phyloP scores from a whole-genome alignment of 1,140 invertebrate species.

The Mamestra configurata region DNA sequence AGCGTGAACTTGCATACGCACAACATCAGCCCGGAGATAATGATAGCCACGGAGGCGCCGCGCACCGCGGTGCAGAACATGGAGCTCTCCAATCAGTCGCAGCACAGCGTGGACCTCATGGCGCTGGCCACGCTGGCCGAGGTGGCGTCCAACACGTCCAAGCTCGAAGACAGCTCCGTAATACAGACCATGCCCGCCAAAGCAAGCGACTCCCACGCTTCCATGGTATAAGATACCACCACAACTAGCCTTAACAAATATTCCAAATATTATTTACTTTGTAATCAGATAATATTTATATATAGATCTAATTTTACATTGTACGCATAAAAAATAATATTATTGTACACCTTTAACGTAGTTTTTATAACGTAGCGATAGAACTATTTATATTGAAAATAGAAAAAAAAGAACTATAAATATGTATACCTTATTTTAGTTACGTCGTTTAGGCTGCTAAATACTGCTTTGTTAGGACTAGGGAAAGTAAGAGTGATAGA shows the following conservation, averaged over 20 bases:
- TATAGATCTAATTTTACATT: conserved; percentile 85
- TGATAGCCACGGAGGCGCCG: conserved; percentile 77
- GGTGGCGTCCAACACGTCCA: conserved; percentile 86
- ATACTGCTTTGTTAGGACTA: conserved; percentile 76
- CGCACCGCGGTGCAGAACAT: conserved; percentile 64
- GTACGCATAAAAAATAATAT: conserved; percentile 84
- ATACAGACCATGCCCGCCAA: conserved; percentile 61
- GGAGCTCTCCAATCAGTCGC: conserved; percentile 71
- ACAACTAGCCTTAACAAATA: conserved; percentile 79
- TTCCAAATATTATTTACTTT: conserved; percentile 87
- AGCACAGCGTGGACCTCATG: conserved; percentile 79
- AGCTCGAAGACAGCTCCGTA: conserved; percentile 70
- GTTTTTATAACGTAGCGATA: conserved; percentile 82
- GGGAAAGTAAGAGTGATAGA: conserved; percentile 72
- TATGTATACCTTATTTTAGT: conserved; percentile 78
- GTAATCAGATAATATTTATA: conserved; percentile 86
- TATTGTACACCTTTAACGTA: conserved; percentile 85
- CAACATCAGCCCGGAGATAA: conserved; percentile 79
- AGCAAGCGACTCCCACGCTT: conserved; percentile 72
- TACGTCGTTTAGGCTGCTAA: conserved; percentile 72
- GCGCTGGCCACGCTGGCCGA: conserved; percentile 89
- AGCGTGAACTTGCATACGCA: conserved; percentile 76
- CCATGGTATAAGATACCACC: conserved; percentile 81
- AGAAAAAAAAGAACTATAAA: conserved; percentile 67
- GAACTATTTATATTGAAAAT: conserved; percentile 81